These are phyloP conservation scores for Rhinichthys klamathensis DNA, from an alignment of 2,113 vertebrate genomes.

Conservation along the genomic window DNA sequence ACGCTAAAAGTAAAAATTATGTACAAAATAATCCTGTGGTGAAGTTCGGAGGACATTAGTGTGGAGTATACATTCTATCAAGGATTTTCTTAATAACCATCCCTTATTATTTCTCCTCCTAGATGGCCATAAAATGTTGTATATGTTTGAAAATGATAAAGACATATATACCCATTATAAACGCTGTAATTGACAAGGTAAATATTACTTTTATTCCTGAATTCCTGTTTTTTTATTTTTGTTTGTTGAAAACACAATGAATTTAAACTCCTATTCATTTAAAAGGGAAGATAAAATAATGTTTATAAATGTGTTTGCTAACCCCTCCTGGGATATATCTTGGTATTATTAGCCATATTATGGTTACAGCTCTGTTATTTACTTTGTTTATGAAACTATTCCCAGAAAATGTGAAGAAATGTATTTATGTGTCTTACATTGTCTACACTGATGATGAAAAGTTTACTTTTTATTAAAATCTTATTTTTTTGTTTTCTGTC, in stretches of 20 bases:
- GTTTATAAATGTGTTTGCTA: neutral
- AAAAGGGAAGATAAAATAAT: neutral
- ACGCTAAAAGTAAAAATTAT: neutral
- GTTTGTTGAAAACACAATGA: neutral
- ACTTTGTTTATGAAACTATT: neutral
- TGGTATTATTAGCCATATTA: neutral
- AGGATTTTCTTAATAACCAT: neutral
- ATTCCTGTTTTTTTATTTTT: neutral
- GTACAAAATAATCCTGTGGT: too few relatives aligned
- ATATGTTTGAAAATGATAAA: neutral
- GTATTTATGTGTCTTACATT: neutral
- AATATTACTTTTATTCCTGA: neutral
- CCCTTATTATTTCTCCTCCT: neutral
- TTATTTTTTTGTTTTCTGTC: neutral
- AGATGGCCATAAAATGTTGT: neutral
- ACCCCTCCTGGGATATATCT: neutral
- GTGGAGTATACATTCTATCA: too few relatives aligned
- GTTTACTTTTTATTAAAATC: neutral
- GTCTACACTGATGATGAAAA: neutral
- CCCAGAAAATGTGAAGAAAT: neutral
- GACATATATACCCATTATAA: neutral
- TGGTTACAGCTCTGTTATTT: neutral
- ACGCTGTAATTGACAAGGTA: neutral
- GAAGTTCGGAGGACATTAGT: neutral
- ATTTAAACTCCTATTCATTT: neutral